Evolutionary conservation across 1,140 invertebrate species (phyloP).

Genomic region (Brachystomella parvula): DNA sequence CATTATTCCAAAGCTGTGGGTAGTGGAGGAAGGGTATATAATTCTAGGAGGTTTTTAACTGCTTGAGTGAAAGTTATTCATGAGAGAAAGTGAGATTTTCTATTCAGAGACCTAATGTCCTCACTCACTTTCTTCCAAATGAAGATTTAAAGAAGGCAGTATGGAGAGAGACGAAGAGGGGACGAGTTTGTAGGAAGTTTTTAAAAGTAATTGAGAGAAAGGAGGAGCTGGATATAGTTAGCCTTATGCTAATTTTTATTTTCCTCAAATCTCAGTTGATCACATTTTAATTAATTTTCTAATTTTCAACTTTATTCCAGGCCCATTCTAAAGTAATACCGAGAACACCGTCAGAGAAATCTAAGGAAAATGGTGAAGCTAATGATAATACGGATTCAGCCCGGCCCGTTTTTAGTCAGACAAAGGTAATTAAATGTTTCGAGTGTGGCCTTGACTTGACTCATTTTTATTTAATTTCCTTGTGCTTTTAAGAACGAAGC

Average conservation of each 20-base stretch:
- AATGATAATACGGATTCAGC: slow-evolving; percentile 18
- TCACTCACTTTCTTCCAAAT: slow-evolving; percentile 4
- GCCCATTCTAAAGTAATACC: slow-evolving; percentile 69
- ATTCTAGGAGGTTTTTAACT: background rate
- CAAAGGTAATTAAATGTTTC: slow-evolving; percentile 30
- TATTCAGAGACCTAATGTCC: slow-evolving; percentile 1
- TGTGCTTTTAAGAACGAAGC: slow-evolving; percentile 6
- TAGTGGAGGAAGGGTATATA: background rate
- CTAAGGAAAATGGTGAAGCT: slow-evolving; percentile 57
- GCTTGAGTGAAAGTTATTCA: background rate
- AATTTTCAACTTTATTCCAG: slow-evolving; percentile 44
- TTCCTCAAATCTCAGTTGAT: slow-evolving; percentile 1
- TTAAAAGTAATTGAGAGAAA: background rate
- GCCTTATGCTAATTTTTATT: slow-evolving; percentile 14
- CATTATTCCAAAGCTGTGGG: background rate
- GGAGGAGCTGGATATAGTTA: slow-evolving; percentile 3
- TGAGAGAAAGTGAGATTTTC: background rate
- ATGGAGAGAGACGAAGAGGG: slow-evolving; percentile 10
- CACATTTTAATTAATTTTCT: slow-evolving; percentile 8
- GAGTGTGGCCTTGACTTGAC: background rate
- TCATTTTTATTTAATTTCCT: background rate
- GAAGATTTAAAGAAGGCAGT: background rate
- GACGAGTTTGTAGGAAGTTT: no score
- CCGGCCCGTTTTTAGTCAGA: slow-evolving; percentile 28
- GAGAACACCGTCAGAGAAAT: slow-evolving; percentile 48